Conservation (phyloP, 92 coral and sea anemone species). For the Phenganax stokvisi region DNA sequence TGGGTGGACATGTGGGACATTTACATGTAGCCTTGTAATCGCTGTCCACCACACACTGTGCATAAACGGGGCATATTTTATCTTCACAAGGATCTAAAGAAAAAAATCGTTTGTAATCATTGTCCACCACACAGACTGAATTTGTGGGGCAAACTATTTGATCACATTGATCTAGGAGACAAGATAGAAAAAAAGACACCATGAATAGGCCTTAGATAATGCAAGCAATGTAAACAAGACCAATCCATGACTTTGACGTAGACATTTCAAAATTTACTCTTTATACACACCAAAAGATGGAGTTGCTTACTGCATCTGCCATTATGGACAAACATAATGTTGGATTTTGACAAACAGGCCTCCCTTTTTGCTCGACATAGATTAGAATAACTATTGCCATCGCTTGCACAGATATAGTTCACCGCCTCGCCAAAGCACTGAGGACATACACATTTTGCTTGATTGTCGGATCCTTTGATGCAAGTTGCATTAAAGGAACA, state of each 20-base stretch:
- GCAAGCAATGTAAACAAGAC: no score
- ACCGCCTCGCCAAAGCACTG: neutral
- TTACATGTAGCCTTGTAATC: slow-evolving; percentile 27
- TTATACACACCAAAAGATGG: no score
- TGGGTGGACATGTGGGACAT: slow-evolving; percentile 35
- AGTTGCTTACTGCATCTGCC: neutral
- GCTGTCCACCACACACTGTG: slow-evolving; percentile 28
- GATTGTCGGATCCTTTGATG: slow-evolving; percentile 34
- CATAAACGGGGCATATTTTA: neutral
- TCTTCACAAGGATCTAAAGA: slow-evolving; percentile 29
- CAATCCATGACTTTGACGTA: no score
- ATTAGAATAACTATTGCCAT: slow-evolving; percentile 68
- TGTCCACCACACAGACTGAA: no score
- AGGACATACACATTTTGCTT: slow-evolving; percentile 55
- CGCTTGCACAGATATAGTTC: slow-evolving; percentile 67
- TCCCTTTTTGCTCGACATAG: slow-evolving; percentile 51
- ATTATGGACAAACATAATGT: neutral
- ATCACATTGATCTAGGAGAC: no score
- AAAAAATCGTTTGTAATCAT: neutral
- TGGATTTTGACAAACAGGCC: neutral
- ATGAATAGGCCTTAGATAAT: neutral
- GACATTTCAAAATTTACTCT: no score
- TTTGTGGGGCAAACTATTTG: no score
- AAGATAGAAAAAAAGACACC: neutral
- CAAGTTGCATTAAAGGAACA: slow-evolving; percentile 48